Base-by-base conservation (phyloP, 1,140 invertebrate genomes). In the Campoletis sonorensis region DNA sequence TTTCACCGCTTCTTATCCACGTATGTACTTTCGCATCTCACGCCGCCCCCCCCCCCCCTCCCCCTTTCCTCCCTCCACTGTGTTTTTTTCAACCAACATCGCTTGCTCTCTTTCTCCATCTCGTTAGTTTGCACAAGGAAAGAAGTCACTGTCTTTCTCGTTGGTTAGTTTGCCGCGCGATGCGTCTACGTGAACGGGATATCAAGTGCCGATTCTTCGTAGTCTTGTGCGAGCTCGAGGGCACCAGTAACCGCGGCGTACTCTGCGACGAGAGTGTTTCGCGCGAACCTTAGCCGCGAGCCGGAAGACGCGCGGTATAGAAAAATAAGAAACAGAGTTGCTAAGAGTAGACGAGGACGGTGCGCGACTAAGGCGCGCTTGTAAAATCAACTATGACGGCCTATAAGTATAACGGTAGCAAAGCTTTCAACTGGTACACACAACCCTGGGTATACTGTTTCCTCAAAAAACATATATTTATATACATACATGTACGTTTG, bases 121-220 rank as follows among this genome's bases (percentile, higher is more conserved):
- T 16, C 67, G 13, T 67, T 64, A 37, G 40, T 33, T n/a, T 40
- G 4, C 64, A 78, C 11, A 61, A 2, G 51, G 51, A n/a, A n/a
- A 79, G 4, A 51, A 37, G 13, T 77, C 30, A 61, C 23, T 26
- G 40, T 70, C 18, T 21, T 76, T 49, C 33, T 45, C 67, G 51
- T 79, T 72, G n/a, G 58, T 61, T 76, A 75, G 75, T 77, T 51
- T 54, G 61, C 71, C 79, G 78, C 61, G 23, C n/a, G 85, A 68
- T 83, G 78, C 67, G 61, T 45, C 81, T 86, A 89, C 88, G 87
- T 89, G 87, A 86, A 79, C 86, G 10, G 87, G 79, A 75, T 89
- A 87, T 87, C 88, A 88, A 89, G 83, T 84, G 64, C 79, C 86
- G 83, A 87, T 88, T 88, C 87, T 84, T 70, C 78, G 84, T 84